Evolutionary conservation across 1,140 invertebrate genomes (phyloP).

Genomic region (Zophobas atratus): DNA sequence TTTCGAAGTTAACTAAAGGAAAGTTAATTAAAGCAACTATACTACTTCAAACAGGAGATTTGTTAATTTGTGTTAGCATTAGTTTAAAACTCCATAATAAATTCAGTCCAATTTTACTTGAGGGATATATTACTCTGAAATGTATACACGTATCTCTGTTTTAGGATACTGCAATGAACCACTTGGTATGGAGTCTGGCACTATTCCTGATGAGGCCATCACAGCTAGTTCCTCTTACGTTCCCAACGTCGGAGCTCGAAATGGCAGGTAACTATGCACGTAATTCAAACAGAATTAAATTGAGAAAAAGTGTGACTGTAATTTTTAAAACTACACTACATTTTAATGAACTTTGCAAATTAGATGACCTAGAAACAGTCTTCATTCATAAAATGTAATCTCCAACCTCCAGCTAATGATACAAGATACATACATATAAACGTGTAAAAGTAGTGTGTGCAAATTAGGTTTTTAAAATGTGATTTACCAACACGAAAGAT

Average conservation of each 20-base stretch:
- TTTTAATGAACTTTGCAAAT: no score
- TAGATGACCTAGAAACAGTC: no score
- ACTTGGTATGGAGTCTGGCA: slow-evolving; percentile 80
- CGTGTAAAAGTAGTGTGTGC: no score
- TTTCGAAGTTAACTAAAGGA: no score
- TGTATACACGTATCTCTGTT: slow-evolving; percentile 63
- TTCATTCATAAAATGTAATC: no score
- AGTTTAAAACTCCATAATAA: slow-evolving; percentile 16
- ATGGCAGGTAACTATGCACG: slow-evolving; percentile 71
- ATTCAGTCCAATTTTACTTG: slow-evolving; percentile 29
- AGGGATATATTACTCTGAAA: slow-evolving; percentile 13
- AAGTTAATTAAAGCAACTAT: no score
- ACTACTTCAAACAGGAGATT: background rate
- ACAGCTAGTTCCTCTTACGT: slow-evolving; percentile 78
- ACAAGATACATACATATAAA: no score
- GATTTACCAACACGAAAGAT: no score
- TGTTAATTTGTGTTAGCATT: background rate
- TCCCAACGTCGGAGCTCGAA: slow-evolving; percentile 76
- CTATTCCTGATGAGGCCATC: slow-evolving; percentile 76
- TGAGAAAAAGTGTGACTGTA: no score
- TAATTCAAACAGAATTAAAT: slow-evolving; percentile 13
- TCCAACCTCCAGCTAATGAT: no score
- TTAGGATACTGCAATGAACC: slow-evolving; percentile 74
- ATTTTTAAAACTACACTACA: no score
- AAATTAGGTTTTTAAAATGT: no score